phyloP scores from a whole-genome alignment of 2,113 vertebrate genomes.

The Arvicanthis niloticus region DNA sequence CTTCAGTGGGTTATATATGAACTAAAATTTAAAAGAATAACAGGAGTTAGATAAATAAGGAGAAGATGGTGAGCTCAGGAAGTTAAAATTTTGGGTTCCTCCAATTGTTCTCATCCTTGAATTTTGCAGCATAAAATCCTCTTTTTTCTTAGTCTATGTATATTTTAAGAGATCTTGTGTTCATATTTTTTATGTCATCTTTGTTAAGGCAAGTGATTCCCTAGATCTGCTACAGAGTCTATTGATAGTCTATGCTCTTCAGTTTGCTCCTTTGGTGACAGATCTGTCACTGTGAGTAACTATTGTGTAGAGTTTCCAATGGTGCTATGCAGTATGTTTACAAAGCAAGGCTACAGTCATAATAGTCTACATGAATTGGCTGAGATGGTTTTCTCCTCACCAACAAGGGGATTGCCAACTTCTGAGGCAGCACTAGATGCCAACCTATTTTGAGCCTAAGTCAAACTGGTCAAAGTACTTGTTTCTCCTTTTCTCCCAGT shows the following conservation, averaged over 20 bases:
- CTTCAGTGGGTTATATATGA: neutral
- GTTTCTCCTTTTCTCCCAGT: neutral
- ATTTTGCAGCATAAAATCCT: neutral
- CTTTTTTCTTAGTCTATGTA: neutral
- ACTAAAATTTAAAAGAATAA: neutral
- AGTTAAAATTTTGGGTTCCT: neutral
- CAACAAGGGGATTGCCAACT: neutral
- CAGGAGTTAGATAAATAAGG: neutral
- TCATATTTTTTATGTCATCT: neutral
- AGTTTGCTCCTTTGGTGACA: neutral
- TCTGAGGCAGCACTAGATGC: neutral
- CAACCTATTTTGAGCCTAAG: neutral
- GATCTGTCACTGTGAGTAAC: neutral
- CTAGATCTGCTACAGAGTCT: neutral
- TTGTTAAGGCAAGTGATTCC: neutral
- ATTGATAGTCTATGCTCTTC: neutral
- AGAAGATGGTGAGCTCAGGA: neutral
- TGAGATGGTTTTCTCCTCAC: neutral
- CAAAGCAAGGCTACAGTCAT: neutral
- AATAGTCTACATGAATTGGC: neutral
- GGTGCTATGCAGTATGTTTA: neutral
- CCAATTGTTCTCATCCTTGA: neutral
- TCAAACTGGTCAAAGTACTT: neutral
- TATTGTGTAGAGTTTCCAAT: neutral
- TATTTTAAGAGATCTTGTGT: neutral